A percentile compares a stretch with the other conserved stretches of the same genome.
phyloP scores from a whole-genome alignment of 2,888 invertebrate species.

The Aleiodes testaceus region DNA sequence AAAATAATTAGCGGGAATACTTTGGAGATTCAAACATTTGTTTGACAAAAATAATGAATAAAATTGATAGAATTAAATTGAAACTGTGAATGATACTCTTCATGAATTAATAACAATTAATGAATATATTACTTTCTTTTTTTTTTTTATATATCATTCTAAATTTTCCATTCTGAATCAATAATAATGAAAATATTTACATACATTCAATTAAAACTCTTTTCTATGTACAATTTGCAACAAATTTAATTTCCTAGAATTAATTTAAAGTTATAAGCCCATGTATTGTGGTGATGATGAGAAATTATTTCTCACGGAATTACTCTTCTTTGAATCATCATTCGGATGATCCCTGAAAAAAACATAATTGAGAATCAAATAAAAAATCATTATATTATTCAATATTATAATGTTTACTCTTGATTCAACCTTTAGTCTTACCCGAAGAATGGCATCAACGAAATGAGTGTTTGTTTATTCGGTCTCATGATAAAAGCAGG shows the following conservation, averaged over 20 bases:
- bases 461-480: slow-evolving; percentile 84
- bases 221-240: slow-evolving; percentile 27
- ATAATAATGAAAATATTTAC: slow-evolving; percentile 38
- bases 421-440: slow-evolving; percentile 67
- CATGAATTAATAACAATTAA: background rate
- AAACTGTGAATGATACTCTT: too few relatives aligned
- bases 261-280: slow-evolving; percentile 65
- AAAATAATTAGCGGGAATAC: too few relatives aligned
- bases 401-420: background rate
- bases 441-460: slow-evolving; percentile 91
- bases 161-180: slow-evolving; percentile 1
- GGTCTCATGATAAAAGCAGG: slow-evolving; percentile 86
- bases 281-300: slow-evolving; percentile 71
- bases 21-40: too few relatives aligned
- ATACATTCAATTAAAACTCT: slow-evolving; percentile 47
- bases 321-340: slow-evolving; percentile 64
- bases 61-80: too few relatives aligned
- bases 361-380: slow-evolving; percentile 20
- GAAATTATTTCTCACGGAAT: slow-evolving; percentile 64
- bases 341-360: slow-evolving; percentile 66
- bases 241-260: slow-evolving; percentile 24
- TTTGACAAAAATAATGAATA: too few relatives aligned
- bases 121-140: slow-evolving; percentile 15
- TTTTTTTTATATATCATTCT: slow-evolving; percentile 1
- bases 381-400: background rate